phyloP scores from a whole-genome alignment of 2,797 vertebrate species.

The Amphiprion clarkii region DNA sequence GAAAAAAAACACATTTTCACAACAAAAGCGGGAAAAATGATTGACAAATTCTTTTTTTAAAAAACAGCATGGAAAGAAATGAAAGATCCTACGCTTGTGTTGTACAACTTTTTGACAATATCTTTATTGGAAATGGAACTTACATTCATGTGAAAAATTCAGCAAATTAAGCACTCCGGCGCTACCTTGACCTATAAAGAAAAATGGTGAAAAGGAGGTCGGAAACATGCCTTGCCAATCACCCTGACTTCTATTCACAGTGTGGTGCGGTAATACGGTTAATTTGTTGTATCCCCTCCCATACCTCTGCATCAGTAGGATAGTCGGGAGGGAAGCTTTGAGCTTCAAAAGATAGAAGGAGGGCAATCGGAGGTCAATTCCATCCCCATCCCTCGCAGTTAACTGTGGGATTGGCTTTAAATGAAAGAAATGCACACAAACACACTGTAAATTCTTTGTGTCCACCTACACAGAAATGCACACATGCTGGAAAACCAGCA shows the following conservation, averaged over 20 bases:
- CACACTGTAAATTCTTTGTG: conserved; percentile 14
- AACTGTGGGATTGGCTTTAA: conserved; percentile 56
- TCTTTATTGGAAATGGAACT: background rate
- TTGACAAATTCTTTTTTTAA: too few relatives aligned
- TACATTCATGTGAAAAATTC: background rate
- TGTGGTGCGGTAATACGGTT: conserved; percentile 22
- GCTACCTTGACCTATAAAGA: background rate
- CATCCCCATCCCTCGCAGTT: conserved; percentile 47
- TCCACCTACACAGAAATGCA: conserved; percentile 23
- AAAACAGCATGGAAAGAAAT: background rate
- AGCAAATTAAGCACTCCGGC: background rate
- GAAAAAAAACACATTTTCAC: too few relatives aligned
- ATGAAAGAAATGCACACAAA: conserved; percentile 43
- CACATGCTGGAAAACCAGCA: conserved; percentile 18
- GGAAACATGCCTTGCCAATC: background rate
- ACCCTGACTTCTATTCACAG: conserved; percentile 21
- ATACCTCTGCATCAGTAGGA: conserved; percentile 31
- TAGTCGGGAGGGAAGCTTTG: conserved; percentile 28
- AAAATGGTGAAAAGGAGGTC: background rate
- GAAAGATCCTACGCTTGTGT: background rate
- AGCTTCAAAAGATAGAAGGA: conserved; percentile 41
- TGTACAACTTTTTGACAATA: background rate
- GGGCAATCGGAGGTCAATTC: conserved; percentile 60
- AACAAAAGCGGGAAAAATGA: too few relatives aligned
- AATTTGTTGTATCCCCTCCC: conserved; percentile 42